These are phyloP conservation scores for Thaumatotibia leucotreta DNA, from an alignment of 1,140 invertebrate species.

Conservation along the genomic window DNA sequence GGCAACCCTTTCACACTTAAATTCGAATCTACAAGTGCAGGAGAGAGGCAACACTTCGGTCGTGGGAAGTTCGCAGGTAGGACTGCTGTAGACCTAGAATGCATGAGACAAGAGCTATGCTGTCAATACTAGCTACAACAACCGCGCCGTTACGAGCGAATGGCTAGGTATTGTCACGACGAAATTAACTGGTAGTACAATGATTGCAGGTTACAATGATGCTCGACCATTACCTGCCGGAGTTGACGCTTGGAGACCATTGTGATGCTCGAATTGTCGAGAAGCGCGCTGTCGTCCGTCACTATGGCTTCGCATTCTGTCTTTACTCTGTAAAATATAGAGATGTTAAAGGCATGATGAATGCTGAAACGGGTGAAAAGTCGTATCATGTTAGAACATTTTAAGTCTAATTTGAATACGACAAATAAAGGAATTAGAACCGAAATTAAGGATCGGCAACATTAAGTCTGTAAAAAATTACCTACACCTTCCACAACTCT, in stretches of 20 bases:
- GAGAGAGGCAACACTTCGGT: too few relatives aligned
- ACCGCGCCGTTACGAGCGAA: constrained; percentile 1
- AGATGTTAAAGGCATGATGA: too few relatives aligned
- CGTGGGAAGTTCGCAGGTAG: not conserved
- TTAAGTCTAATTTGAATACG: too few relatives aligned
- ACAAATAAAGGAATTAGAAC: too few relatives aligned
- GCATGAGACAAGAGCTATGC: not conserved
- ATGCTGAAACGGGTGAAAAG: too few relatives aligned
- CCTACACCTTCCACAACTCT: too few relatives aligned
- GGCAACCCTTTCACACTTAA: too few relatives aligned
- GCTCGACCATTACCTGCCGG: constrained; percentile 45
- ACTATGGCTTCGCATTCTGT: constrained; percentile 65
- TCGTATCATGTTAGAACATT: too few relatives aligned
- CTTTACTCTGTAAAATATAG: constrained; percentile 55
- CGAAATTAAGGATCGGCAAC: too few relatives aligned
- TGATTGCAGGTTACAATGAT: constrained; percentile 1
- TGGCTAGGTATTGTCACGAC: not conserved
- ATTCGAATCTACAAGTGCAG: too few relatives aligned
- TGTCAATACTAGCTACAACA: not conserved
- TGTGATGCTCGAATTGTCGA: constrained; percentile 33
- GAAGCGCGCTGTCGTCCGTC: constrained; percentile 48
- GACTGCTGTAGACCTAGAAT: not conserved
- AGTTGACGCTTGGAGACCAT: constrained; percentile 40
- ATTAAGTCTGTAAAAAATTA: too few relatives aligned
- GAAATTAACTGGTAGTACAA: constrained; percentile 7